Evolutionary conservation across 1,140 invertebrate species (phyloP), one percentile per base, ranked within the genome.

Genomic region (Calycopis cecrops): DNA sequence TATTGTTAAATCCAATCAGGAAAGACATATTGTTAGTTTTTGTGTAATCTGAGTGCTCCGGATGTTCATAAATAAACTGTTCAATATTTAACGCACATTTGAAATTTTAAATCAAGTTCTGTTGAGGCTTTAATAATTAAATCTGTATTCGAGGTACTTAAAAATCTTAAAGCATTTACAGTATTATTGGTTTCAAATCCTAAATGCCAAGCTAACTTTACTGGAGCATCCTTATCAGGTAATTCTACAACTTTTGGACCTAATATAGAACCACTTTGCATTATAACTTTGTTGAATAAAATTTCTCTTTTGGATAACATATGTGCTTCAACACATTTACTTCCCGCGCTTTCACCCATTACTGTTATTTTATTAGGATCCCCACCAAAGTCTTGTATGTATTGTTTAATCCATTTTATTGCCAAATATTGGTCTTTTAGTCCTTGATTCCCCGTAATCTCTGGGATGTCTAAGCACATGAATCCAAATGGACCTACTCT

Each of bases 381-480:
- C 16, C 57, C 57, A 21, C 57, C 57, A 14, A 59, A 59, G 8
- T 16, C 33, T 59, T 40, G 47, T 28, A 59, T 59, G 21, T 59
- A 54, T 8, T 73, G 55, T 54, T 65, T 63, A 3, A 73, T 52
- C 71, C 71, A 73, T 37, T 59, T 50, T 1, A 73, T 18, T 17
- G 62, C 71, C 3, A 65, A 10, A 6, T 56, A 35, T 55, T 73
- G 71, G 48, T 73, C 71, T 44, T 73, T 71, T 4, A 73, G 40
- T 0, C 71, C 71, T 55, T 64, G 65, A 28, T 64, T 67, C 7
- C 65, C 65, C 0, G 59, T 35, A 6, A 63, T 37, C 35, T 55
- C 56, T 9, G 56, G 59, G 7, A 50, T 57, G 16, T 62, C 59
- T 6, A 64, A 42, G 34, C 62, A 67, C 62, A 64, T 67, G 17